phyloP scores from a whole-genome alignment of 2,113 vertebrate species.

The Jaculus jaculus region DNA sequence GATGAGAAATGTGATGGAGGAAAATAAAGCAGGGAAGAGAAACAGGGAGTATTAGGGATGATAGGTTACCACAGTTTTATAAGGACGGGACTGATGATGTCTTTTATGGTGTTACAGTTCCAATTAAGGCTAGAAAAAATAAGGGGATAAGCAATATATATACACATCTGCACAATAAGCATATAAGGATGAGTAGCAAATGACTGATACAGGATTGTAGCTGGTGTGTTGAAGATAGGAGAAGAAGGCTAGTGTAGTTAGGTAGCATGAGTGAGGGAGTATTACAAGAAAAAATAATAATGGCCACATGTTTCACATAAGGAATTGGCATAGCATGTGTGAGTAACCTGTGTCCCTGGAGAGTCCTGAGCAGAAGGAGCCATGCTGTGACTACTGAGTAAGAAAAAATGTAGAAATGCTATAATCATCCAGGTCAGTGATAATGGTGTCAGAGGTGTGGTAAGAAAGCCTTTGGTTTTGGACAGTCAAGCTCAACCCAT shows the following conservation, averaged over 20 bases:
- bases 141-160: background rate
- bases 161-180: background rate
- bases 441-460: rapidly evolving
- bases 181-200: background rate
- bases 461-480: background rate
- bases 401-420: background rate
- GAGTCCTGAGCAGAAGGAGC: background rate
- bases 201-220: background rate
- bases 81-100: background rate
- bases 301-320: too few relatives aligned
- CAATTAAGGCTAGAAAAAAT: background rate
- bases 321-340: background rate
- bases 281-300: background rate
- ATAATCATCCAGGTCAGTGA: too few relatives aligned
- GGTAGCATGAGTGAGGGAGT: background rate
- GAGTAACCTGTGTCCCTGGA: rapidly evolving
- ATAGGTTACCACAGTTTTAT: background rate
- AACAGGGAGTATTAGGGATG: background rate
- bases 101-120: background rate
- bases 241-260: background rate
- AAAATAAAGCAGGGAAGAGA: background rate
- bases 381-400: background rate
- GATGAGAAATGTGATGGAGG: too few relatives aligned
- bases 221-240: background rate
- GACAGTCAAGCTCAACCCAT: background rate